Evolutionary conservation across 1,140 invertebrate genomes (phyloP), one percentile per base, ranked within the genome.

Genomic region (Rhizoglyphus robini): DNA sequence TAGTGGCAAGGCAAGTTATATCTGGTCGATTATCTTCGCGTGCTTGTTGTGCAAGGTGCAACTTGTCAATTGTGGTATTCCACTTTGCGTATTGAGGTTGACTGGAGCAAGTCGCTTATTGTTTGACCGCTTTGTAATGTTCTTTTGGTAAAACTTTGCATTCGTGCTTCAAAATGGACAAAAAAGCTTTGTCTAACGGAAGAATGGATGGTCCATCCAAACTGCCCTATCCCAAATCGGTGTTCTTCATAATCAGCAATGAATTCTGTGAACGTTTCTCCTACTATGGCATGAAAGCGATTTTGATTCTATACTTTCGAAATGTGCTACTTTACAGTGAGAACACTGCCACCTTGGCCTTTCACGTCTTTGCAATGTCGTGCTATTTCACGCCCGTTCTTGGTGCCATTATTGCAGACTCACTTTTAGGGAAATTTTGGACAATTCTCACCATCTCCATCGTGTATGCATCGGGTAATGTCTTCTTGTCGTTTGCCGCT

Each of bases 241-340:
- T 95, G n/a, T 90, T 88, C 72, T 94, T 95, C 75, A 96, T 97
- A 72, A 80, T 97, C 65, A 85, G 83, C 72, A 95, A 90, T 82
- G 94, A 97, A 76, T 94, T 96, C 74, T 96, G 93, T 76, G 94
- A 97, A 78, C 81, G 93, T 73, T 97, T 96, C 77, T 90, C 86
- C 38, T 96, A 84, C 75, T 96, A 96, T 84, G 93, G 93, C 73
- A 90, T 96, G 86, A 83, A 86, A 83, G 88, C 88, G 4, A 84
- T 94, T 65, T 78, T 95, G 46, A 82, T 84, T 0, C 72, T 94
- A 2, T 95, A 94, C 75, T 77, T 94, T 5, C 79, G 76, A 2
- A 81, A 84, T 32, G 80, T 84, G 48, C 76, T 93, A 8, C 69
- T 75, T 0, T 89, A 84, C 68, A 71, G 71, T 1, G 81, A 86